Evolutionary conservation across 2,888 invertebrate genomes (phyloP), one percentile per base, ranked within the genome.

Genomic region (Cephus nigrinus): DNA sequence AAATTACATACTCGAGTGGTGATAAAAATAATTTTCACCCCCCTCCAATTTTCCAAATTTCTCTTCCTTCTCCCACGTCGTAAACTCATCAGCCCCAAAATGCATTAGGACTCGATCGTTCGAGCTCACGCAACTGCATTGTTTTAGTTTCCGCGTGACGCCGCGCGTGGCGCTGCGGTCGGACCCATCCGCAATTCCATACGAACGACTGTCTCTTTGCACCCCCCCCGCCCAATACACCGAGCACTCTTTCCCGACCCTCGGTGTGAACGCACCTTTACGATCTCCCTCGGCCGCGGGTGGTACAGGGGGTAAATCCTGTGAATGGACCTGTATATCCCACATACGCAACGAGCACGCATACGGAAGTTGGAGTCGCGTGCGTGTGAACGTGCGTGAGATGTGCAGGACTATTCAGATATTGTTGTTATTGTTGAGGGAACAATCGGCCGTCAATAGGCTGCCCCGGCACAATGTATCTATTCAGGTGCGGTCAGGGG

Each of bases 381-480:
- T 30, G 69, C 69, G 69, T 69, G 69, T 30, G 69, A 30, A 30
- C 69, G 87, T 84, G 88, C 87, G 77, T 77, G 90, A 89, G 90
- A 90, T 89, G 89, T 88, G 88, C 89, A 85, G 86, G 86, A 90
- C 90, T 89, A 90, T 91, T 91, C 90, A 90, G 90, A 91, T 91
- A 91, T 90, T 91, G 90, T 90, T 90, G 90, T 91, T 91, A 91
- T 91, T 91, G 90, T 91, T 91, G 86, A 88, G 88, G 86, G 91
- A 91, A 91, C 91, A 91, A 91, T 91, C 90, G 90, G 85, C 90
- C 90, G 89, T 91, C 90, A 91, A 91, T 91, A 90, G 90, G 88
- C 89, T 88, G 90, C 89, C 89, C 87, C 86, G 86, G 87, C 87
- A 91, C 90, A 91, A 91, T 91, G 90, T 91, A 90, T 90, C 90